Evolutionary conservation across 2,797 vertebrate genomes (phyloP).

Genomic region (Anisognathus igniventris): DNA sequence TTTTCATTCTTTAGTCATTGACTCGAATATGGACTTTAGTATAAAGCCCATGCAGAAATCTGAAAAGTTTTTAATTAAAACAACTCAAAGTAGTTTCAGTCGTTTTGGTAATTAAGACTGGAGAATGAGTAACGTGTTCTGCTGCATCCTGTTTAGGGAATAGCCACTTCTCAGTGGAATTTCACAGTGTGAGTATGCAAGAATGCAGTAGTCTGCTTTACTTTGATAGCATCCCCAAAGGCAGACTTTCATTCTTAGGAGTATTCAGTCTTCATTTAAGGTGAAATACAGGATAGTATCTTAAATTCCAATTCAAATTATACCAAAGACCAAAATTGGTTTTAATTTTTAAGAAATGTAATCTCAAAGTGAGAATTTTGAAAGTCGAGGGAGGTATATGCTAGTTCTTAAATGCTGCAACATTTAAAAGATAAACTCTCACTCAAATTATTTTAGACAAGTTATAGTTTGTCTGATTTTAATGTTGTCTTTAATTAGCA

Average conservation of each 20-base stretch:
- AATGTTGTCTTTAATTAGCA: neutral
- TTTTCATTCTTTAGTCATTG: neutral
- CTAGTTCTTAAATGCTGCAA: neutral
- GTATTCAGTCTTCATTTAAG: neutral
- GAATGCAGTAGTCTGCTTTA: neutral
- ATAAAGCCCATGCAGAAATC: neutral
- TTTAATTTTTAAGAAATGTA: neutral
- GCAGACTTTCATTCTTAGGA: neutral
- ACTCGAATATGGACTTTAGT: neutral
- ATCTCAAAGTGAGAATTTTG: neutral
- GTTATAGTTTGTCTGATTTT: neutral
- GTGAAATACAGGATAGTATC: neutral
- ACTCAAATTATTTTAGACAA: neutral
- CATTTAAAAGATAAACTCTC: neutral
- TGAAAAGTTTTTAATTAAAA: neutral
- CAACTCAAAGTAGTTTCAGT: neutral
- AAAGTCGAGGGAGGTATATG: neutral
- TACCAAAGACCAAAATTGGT: neutral
- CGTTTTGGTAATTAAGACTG: neutral
- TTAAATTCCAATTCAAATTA: neutral
- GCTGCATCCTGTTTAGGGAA: neutral
- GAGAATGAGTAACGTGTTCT: neutral
- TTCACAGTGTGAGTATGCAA: neutral
- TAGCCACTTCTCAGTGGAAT: conserved; percentile 1
- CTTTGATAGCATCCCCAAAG: neutral